Evolutionary conservation across 2,797 vertebrate species (phyloP), one percentile per base, ranked within the genome.

Genomic region (Rhyacichthys aspro): DNA sequence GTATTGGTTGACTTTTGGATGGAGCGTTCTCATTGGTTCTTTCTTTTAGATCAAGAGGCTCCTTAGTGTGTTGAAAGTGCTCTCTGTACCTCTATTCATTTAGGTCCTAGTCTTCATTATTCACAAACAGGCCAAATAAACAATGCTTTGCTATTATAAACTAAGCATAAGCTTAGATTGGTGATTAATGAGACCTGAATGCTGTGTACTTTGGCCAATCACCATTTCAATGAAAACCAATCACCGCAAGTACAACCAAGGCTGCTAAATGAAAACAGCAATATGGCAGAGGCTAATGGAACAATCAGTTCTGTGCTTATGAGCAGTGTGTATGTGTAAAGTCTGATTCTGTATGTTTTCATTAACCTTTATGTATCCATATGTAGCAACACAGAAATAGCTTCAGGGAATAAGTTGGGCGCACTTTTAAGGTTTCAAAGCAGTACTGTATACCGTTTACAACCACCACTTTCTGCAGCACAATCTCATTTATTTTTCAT

Each of bases 181-280:
- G 19, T 86, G 57, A 82, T 87, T 81, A 85, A 80, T 80, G 47
- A 52, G 59, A 59, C 38, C 49, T 49, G 82, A 71, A 67, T 78
- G 63, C 42, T 62, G 68, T 58, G 45, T 76, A 61, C 85, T 85
- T 81, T 86, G 59, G 58, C 59, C 60, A 63, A 44, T 69, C 66
- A 74, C 38, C 15, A 9, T 43, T 72, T 19, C 59, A 72, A 43
- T 63, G 52, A 70, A 73, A 65, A n/a, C 33, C 41, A 59, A 61
- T 52, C 48, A 36, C 17, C 69, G 67, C 38, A 58, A 61, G 38
- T 59, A 56, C 61, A 66, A 38, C 53, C 69, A 38, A 69, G 37
- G 43, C 44, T 36, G 57, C 43, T 73, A 66, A 73, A 69, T 64
- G 44, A 80, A 83, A 67, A 34, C 63, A 74, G 81, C 49, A 37